phyloP scores from a whole-genome alignment of 2,113 vertebrate species.

The Brachirus orientalis region DNA sequence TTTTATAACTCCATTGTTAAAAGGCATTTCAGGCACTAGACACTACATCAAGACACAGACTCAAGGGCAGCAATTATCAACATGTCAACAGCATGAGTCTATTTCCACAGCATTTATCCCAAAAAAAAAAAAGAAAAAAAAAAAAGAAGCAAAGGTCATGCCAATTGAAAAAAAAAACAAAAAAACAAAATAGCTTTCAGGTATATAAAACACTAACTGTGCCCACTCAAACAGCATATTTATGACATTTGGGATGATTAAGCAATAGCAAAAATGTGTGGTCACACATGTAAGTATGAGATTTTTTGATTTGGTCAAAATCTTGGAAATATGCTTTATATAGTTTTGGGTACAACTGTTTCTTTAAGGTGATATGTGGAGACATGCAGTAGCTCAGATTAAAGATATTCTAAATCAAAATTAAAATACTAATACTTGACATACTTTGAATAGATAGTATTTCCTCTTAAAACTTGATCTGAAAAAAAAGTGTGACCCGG shows the following conservation, averaged over 20 bases:
- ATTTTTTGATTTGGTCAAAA: no score
- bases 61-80: conserved; percentile 78
- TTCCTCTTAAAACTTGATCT: no score
- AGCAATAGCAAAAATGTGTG: no score
- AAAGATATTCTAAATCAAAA: not conserved
- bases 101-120: conserved; percentile 68
- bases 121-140: conserved; percentile 75
- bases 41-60: conserved; percentile 69
- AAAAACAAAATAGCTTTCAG: conserved; percentile 24
- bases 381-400: not conserved
- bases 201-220: conserved; percentile 53
- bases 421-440: not conserved
- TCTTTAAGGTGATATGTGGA: no score
- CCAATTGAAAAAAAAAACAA: no score
- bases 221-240: not conserved
- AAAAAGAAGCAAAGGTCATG: conserved; percentile 43
- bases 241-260: no score
- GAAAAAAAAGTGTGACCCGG: no score
- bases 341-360: no score
- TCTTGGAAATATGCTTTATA: no score
- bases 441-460: no score
- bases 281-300: no score
- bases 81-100: conserved; percentile 72
- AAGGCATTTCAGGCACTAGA: conserved; percentile 64
- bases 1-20: conserved; percentile 60